phyloP scores from a whole-genome alignment of 2,113 vertebrate genomes.

The Bubo scandiacus region DNA sequence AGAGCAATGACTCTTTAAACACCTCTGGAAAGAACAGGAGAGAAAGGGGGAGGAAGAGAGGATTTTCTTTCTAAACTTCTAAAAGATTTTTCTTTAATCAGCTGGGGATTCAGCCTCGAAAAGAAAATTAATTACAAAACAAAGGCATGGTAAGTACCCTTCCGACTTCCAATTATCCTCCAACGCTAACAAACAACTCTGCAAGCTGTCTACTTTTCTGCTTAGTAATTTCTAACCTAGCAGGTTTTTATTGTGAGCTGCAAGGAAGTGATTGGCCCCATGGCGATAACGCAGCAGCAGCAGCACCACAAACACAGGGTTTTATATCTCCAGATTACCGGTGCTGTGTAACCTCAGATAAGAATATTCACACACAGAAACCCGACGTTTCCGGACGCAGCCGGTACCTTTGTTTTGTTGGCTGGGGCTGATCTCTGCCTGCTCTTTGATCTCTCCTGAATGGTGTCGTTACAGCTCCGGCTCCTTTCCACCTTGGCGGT shows the following conservation, averaged over 20 bases:
- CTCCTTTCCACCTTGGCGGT: constrained; percentile 82
- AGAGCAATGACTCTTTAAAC: not conserved
- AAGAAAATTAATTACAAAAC: not conserved
- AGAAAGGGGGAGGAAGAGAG: not conserved
- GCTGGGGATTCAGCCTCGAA: not conserved
- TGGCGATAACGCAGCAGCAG: accelerated
- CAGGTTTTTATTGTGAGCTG: not conserved
- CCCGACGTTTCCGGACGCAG: not conserved
- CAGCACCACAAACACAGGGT: not conserved
- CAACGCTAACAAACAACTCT: not conserved
- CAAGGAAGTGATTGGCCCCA: accelerated
- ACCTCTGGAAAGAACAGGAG: not conserved
- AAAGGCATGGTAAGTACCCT: not conserved
- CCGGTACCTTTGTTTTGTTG: constrained; percentile 73
- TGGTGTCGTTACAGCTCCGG: constrained; percentile 87
- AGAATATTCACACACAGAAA: not conserved
- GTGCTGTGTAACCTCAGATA: not conserved
- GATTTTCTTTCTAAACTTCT: not conserved
- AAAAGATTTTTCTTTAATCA: not conserved
- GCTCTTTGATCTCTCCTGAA: constrained; percentile 80
- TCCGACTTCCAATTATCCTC: not conserved
- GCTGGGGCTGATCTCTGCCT: constrained; percentile 67
- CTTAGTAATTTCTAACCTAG: not conserved
- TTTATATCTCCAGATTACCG: not conserved
- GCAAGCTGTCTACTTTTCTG: not conserved